Evolutionary conservation across 2,113 vertebrate species (phyloP), one percentile per base, ranked within the genome.

Genomic region (Anthoscopus minutus): DNA sequence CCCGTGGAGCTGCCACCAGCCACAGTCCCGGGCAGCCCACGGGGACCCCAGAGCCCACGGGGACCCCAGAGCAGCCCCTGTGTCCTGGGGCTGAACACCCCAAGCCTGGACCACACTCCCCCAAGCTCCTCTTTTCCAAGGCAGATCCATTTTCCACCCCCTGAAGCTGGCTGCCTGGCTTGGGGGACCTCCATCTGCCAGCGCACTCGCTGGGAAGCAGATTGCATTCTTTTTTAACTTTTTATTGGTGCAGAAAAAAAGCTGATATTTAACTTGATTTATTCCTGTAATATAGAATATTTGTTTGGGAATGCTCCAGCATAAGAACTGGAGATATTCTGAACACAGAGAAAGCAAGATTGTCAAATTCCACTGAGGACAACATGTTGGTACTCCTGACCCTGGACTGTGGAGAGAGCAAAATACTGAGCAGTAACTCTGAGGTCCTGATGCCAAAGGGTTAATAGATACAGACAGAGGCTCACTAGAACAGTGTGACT

Each of bases 221-320:
- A 81, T 56, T 71, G 71, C 50, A 28, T 66, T 42, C 45, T 28
- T 37, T 58, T 61, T 51, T 25, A 45, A 50, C 47, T 86, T 51
- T 33, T 40, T 50, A 69, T 67, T 37, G 5, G 44, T 65, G 47
- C 81, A 77, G 79, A 77, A 87, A 87, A 67, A 77, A 70, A 56
- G 61, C 86, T 71, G 66, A 28, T 87, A 73, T 73, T 91, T 91
- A 51, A 85, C 56, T 86, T 87, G 86, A 94, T 94, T 94, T 86
- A 96, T 93, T 86, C 83, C 71, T 86, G 73, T 60, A 88, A 86
- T 74, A 83, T 17, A 64, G 45, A 66, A 51, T 58, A 33, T 54
- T 66, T 90, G 81, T 70, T 92, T 93, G 76, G 88, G 77, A 92
- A 64, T 2, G 44, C 57, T 96, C 90, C 94, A 89, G 88, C 53